A percentile compares a stretch with the other conserved stretches of the same genome.
phyloP scores from a whole-genome alignment of 2,888 invertebrate species.

The Lydus trimaculatus region DNA sequence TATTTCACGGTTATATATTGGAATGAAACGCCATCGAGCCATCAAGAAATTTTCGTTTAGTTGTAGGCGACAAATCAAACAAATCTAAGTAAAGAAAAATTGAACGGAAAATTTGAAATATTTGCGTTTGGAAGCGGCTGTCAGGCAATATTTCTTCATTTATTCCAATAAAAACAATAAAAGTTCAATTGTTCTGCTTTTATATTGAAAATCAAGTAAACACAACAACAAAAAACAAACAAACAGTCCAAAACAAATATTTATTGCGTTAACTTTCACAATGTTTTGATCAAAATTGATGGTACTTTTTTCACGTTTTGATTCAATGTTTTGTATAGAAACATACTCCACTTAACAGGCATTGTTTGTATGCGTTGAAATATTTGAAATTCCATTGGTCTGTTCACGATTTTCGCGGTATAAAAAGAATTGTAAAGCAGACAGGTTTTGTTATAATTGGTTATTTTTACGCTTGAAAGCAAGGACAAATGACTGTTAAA shows the following conservation, averaged over 20 bases:
- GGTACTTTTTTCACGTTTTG: too few relatives aligned
- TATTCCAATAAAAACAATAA: neutral
- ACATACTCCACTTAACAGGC: neutral
- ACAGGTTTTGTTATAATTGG: neutral
- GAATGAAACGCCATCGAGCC: too few relatives aligned
- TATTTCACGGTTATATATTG: too few relatives aligned
- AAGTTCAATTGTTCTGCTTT: neutral
- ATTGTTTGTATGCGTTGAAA: neutral
- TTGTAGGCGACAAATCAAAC: too few relatives aligned
- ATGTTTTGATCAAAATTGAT: too few relatives aligned
- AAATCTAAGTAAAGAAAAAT: neutral
- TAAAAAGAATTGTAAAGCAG: neutral
- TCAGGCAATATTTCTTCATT: neutral
- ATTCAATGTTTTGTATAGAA: neutral
- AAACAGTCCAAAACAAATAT: neutral
- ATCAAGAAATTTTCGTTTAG: too few relatives aligned
- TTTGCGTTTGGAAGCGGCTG: constrained; percentile 1
- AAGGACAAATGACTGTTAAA: neutral
- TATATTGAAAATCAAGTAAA: too few relatives aligned
- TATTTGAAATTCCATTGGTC: neutral
- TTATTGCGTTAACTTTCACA: neutral
- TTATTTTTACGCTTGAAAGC: neutral
- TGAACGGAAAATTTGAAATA: constrained; percentile 19
- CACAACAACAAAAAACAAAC: neutral
- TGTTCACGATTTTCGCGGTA: neutral